Evolutionary conservation across 2,888 invertebrate species (phyloP).

Genomic region (Polymixis lichenea): DNA sequence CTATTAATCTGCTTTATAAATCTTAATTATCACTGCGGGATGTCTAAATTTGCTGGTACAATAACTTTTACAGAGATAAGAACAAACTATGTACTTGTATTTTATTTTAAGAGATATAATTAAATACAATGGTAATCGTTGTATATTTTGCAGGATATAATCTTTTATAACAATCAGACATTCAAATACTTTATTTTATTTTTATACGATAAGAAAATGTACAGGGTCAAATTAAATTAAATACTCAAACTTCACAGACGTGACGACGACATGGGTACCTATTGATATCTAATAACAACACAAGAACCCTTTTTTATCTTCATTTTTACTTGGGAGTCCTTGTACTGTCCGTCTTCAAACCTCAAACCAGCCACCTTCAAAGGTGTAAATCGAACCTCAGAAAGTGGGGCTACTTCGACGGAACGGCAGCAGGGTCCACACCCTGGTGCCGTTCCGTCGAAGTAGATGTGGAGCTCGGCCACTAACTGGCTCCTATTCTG

Average conservation of each 20-base stretch:
- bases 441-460: too few relatives aligned
- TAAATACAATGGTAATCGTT: background rate
- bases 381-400: too few relatives aligned
- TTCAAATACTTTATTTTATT: background rate
- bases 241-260: background rate
- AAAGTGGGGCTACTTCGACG: too few relatives aligned
- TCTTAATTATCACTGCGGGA: slow-evolving; percentile 30
- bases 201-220: background rate
- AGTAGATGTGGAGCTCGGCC: too few relatives aligned
- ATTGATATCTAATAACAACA: background rate
- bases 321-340: background rate
- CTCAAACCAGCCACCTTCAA: too few relatives aligned
- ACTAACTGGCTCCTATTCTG: too few relatives aligned
- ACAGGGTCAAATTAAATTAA: background rate
- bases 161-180: background rate
- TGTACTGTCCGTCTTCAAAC: too few relatives aligned
- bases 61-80: slow-evolving; percentile 26
- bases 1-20: slow-evolving; percentile 24
- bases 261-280: background rate
- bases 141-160: background rate
- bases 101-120: slow-evolving; percentile 1
- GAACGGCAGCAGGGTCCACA: too few relatives aligned
- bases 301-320: background rate
- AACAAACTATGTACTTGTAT: background rate
- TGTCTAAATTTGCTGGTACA: slow-evolving; percentile 7